phyloP scores from a whole-genome alignment of 2,888 invertebrate species.

The Chrysolina oricalcia region DNA sequence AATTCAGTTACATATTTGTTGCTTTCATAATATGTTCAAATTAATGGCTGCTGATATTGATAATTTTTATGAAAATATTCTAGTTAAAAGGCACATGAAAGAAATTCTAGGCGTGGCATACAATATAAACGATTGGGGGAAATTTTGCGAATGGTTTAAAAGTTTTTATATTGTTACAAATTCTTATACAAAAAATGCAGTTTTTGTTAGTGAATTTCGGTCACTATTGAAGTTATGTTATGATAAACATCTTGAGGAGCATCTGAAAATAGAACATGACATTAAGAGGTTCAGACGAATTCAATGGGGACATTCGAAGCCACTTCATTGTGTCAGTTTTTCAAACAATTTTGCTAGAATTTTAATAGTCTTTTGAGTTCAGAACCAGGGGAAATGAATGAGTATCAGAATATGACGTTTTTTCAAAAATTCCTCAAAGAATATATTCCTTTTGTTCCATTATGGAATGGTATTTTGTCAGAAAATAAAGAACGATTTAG shows the following conservation, averaged over 20 bases:
- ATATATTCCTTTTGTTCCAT: conserved; percentile 8
- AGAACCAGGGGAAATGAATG: not conserved
- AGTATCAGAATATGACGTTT: conserved; percentile 16
- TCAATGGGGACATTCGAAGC: too few relatives aligned
- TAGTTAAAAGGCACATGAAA: conserved; percentile 27
- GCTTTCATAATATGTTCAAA: conserved; percentile 33
- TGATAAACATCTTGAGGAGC: too few relatives aligned
- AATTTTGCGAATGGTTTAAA: conserved; percentile 26
- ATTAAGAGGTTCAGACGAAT: too few relatives aligned
- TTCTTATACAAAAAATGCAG: not conserved
- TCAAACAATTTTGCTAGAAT: conserved; percentile 2
- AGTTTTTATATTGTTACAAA: conserved; percentile 22
- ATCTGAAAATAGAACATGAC: too few relatives aligned
- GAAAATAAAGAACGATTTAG: conserved; percentile 2
- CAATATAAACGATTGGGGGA: conserved; percentile 28
- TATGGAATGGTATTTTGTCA: conserved; percentile 21
- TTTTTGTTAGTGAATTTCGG: conserved; percentile 1
- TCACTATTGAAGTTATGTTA: conserved; percentile 29
- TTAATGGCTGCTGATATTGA: conserved; percentile 35
- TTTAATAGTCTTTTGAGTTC: not conserved
- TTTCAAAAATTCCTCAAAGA: conserved; percentile 7
- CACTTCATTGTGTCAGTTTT: not conserved
- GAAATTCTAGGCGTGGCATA: conserved; percentile 26
- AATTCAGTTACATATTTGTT: conserved; percentile 30
- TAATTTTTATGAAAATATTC: conserved; percentile 14